These are phyloP conservation scores for Ennomos erosarius DNA, from an alignment of 2,888 invertebrate genomes.

Conservation along the genomic window DNA sequence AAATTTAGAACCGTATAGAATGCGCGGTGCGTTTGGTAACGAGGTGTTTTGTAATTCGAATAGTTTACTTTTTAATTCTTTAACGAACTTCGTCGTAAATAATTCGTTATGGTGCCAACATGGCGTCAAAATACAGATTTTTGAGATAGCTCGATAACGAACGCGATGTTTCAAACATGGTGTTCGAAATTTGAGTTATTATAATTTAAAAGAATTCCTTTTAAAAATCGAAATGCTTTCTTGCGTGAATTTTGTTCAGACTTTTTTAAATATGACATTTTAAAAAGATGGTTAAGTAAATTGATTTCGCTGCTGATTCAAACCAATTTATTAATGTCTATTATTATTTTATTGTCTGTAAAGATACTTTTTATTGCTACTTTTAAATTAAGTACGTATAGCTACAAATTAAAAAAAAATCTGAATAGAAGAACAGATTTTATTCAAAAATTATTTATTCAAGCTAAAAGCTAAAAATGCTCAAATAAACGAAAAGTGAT, in stretches of 20 bases:
- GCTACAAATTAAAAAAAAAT: no score
- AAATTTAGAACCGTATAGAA: conserved; percentile 35
- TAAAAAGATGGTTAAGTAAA: no score
- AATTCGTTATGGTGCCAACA: conserved; percentile 26
- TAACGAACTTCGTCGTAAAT: conserved; percentile 23
- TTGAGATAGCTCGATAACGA: conserved; percentile 18
- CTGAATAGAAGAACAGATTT: no score
- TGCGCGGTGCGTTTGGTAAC: conserved; percentile 41
- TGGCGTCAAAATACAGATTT: conserved; percentile 28
- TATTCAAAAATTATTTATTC: no score
- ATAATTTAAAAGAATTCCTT: conserved; percentile 1
- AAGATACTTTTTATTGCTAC: no score
- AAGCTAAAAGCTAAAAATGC: no score
- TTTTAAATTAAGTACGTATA: no score
- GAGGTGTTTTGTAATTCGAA: conserved; percentile 28
- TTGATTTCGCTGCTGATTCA: no score
- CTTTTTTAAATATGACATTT: no score
- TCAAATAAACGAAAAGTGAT: no score
- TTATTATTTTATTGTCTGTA: no score
- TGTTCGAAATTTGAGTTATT: conserved; percentile 7
- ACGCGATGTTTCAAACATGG: conserved; percentile 19
- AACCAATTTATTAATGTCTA: no score
- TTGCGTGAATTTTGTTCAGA: not conserved
- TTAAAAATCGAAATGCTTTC: not conserved
- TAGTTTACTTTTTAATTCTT: conserved; percentile 25